Percentiles rank a stretch among this genome's conserved stretches.
Evolutionary conservation across 2,797 vertebrate species (phyloP).

Genomic region (Lepidocolaptes lacrymiger): DNA sequence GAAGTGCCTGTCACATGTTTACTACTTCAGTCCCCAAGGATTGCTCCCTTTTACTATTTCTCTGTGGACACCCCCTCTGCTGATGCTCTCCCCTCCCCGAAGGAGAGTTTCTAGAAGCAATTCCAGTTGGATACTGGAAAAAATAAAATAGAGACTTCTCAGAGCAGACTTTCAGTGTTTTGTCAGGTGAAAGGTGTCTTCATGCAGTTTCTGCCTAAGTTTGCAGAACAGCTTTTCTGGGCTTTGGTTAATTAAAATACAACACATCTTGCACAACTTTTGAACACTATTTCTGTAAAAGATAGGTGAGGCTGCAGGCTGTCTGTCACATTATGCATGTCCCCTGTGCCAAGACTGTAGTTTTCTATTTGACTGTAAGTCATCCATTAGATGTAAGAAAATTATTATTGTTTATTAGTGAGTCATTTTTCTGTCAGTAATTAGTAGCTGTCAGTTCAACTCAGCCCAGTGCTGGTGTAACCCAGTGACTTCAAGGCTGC

Average conservation of each 20-base stretch:
- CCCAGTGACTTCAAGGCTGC: slow-evolving; percentile 25
- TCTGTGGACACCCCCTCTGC: not conserved
- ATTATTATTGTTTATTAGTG: slow-evolving; percentile 47
- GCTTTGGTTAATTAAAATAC: slow-evolving; percentile 4
- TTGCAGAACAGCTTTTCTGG: not conserved
- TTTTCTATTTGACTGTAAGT: slow-evolving; percentile 42
- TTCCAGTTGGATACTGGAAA: not conserved
- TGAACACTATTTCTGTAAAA: slow-evolving; percentile 6
- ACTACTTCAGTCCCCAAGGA: not conserved
- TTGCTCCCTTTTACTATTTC: not conserved
- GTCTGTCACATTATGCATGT: not conserved
- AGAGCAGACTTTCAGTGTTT: not conserved
- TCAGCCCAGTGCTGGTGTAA: slow-evolving; percentile 6
- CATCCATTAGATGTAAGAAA: slow-evolving; percentile 15
- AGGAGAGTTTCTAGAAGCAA: not conserved
- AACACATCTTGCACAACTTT: not conserved
- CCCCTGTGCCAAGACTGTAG: not conserved
- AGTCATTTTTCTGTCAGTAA: slow-evolving; percentile 53
- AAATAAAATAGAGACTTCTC: not conserved
- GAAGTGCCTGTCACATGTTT: not conserved
- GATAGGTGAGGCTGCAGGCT: not conserved
- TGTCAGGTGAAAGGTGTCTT: not conserved
- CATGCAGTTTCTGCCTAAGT: not conserved
- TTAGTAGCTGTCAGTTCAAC: slow-evolving; percentile 43
- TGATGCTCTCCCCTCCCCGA: not conserved